These are phyloP conservation scores for Linyphia triangularis DNA, from an alignment of 2,888 invertebrate species.

Conservation along the genomic window DNA sequence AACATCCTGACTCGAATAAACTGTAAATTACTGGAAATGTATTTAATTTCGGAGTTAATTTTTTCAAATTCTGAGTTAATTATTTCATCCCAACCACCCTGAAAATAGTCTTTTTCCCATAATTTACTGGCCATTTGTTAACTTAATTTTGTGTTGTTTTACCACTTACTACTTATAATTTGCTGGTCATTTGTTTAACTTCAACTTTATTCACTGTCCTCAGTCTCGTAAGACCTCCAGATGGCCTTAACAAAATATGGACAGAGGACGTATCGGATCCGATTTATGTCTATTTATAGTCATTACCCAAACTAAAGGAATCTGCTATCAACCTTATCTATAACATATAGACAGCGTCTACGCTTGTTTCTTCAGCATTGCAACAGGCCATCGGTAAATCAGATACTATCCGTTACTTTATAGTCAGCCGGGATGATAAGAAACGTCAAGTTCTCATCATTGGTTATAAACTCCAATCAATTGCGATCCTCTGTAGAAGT, in stretches of 20 bases:
- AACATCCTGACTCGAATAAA: too few species aligned
- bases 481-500: conserved; percentile 24
- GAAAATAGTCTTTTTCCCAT: too few species aligned
- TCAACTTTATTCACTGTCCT: too few species aligned
- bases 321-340: conserved; percentile 30
- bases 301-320: background rate
- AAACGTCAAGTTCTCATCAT: conserved; percentile 42
- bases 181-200: too few species aligned
- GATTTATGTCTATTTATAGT: conserved; percentile 48
- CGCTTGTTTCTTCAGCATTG: conserved; percentile 11
- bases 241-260: background rate
- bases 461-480: conserved; percentile 52
- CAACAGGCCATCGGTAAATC: conserved; percentile 40
- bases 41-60: too few species aligned
- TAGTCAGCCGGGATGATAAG: conserved; percentile 35
- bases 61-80: too few species aligned
- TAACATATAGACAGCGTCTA: conserved; percentile 8
- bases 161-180: too few species aligned
- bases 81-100: too few species aligned
- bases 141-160: too few species aligned
- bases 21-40: too few species aligned
- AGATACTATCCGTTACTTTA: conserved; percentile 51
- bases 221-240: too few species aligned
- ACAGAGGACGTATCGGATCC: background rate
- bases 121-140: too few species aligned